Percentiles rank a stretch among this genome's conserved stretches.
Evolutionary conservation across 2,797 vertebrate genomes (phyloP).

Genomic region (Enteromius fasciolatus): DNA sequence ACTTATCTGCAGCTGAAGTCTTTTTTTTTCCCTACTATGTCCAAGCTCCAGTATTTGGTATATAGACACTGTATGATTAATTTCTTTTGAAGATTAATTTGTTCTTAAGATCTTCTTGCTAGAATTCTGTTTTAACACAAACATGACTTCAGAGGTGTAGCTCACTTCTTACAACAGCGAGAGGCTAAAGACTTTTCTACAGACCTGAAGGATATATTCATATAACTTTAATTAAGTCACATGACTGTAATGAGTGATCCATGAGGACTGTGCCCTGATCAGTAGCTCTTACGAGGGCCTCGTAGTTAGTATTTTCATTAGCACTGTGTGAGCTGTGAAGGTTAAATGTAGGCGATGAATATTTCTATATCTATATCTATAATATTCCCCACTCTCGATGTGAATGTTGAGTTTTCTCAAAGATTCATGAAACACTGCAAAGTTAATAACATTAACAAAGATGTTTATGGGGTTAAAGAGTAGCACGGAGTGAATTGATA

Average conservation of each 20-base stretch:
- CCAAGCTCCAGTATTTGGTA: not conserved
- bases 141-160: not conserved
- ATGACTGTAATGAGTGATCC: slow-evolving; percentile 1
- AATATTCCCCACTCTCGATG: not conserved
- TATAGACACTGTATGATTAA: not conserved
- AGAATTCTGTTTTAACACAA: slow-evolving; percentile 15
- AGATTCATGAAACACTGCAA: not conserved
- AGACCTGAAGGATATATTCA: not conserved
- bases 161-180: not conserved
- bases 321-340: not conserved
- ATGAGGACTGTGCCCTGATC: not conserved
- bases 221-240: slow-evolving; percentile 1
- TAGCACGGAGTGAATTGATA: not conserved
- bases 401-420: not conserved
- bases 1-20: not conserved
- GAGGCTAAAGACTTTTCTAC: not conserved
- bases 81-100: not conserved
- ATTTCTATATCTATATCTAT: not conserved
- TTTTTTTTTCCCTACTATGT: not conserved
- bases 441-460: not conserved
- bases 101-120: not conserved
- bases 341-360: not conserved
- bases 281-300: slow-evolving; percentile 1
- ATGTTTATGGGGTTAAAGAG: not conserved
- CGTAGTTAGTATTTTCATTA: not conserved